Conservation (phyloP, 2,888 invertebrate genomes). For the Bugula neritina region DNA sequence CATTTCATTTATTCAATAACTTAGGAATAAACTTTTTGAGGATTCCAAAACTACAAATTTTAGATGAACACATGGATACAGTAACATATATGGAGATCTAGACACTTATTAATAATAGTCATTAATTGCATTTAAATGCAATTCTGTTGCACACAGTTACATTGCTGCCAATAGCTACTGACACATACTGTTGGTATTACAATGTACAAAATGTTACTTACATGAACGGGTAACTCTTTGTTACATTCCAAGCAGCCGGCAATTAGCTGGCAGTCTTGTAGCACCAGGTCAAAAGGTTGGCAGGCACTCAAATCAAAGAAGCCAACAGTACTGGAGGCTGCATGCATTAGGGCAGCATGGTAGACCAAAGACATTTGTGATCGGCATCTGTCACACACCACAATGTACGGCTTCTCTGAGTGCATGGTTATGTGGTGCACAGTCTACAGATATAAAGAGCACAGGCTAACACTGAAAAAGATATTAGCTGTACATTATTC, state of each 20-base stretch:
- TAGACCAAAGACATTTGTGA: neutral
- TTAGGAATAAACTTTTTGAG: too few relatives aligned
- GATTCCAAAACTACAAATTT: too few relatives aligned
- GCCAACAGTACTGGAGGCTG: conserved; percentile 46
- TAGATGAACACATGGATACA: neutral
- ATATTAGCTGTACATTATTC: too few relatives aligned
- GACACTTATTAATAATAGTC: neutral
- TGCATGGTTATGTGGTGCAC: conserved; percentile 21
- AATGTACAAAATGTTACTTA: neutral
- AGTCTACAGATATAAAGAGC: neutral
- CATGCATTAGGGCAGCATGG: conserved; percentile 39
- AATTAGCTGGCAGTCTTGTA: conserved; percentile 45
- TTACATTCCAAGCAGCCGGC: conserved; percentile 51
- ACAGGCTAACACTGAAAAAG: neutral
- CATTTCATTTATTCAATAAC: too few relatives aligned
- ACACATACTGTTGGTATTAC: too few relatives aligned
- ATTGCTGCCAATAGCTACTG: too few relatives aligned
- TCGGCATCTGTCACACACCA: conserved; percentile 14
- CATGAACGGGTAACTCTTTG: conserved; percentile 36
- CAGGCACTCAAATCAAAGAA: conserved; percentile 50
- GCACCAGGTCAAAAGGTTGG: conserved; percentile 47
- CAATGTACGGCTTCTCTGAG: conserved; percentile 16
- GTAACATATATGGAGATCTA: neutral
- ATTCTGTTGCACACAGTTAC: too few relatives aligned
- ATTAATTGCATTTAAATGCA: too few relatives aligned